Percentiles rank a stretch among this genome's conserved stretches.
Evolutionary conservation across 2,113 vertebrate species (phyloP).

Genomic region (Dascyllus trimaculatus): DNA sequence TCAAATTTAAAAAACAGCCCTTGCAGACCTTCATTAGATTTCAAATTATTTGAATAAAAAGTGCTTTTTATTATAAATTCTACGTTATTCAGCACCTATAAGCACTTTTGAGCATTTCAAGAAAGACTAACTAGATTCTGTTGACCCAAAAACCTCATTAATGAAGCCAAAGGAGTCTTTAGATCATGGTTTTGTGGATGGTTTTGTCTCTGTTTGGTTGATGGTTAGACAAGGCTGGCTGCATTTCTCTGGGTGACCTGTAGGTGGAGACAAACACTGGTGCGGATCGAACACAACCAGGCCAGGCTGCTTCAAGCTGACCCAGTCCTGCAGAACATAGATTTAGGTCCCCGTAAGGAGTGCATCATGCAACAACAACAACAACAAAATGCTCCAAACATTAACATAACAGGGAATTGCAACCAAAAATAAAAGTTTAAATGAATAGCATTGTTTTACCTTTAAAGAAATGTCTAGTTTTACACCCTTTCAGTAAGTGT

Average conservation of each 20-base stretch:
- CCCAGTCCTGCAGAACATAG: neutral
- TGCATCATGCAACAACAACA: slow-evolving; percentile 13
- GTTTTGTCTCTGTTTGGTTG: neutral
- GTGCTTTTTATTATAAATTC: no score
- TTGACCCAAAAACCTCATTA: no score
- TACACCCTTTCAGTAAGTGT: neutral
- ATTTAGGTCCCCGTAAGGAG: slow-evolving; percentile 2
- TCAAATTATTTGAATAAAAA: no score
- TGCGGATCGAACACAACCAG: neutral
- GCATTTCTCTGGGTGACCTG: slow-evolving; percentile 38
- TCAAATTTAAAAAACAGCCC: no score
- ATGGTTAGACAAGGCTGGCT: neutral
- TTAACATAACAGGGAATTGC: neutral
- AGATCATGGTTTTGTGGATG: neutral
- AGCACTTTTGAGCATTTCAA: no score
- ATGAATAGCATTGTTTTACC: neutral
- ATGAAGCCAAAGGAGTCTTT: neutral
- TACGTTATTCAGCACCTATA: no score
- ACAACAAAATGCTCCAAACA: neutral
- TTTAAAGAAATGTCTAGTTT: slow-evolving; percentile 8
- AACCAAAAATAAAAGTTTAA: neutral
- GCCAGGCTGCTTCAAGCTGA: slow-evolving; percentile 6
- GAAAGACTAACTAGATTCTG: no score
- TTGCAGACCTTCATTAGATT: no score
- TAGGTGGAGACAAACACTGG: slow-evolving; percentile 38